Base-by-base conservation (phyloP, 1,140 invertebrate species). In the Calliopsis andreniformis region DNA sequence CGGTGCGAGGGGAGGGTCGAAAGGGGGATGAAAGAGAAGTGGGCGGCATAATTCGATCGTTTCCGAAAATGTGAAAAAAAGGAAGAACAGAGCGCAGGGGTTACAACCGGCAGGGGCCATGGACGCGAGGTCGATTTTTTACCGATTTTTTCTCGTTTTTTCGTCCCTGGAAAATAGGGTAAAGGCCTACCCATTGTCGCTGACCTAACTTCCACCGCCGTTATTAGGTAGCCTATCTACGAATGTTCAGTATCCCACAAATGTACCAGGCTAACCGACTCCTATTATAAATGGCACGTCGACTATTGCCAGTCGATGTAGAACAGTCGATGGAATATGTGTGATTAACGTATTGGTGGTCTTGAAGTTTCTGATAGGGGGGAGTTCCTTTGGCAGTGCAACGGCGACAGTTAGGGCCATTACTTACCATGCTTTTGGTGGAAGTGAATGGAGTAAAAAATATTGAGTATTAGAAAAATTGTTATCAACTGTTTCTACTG, bases 41-140 rank as follows among this genome's bases (percentile, higher is more conserved):
- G 86, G 89, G 90, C 89, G 89, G 88, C 58, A 90, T 89, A 91
- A 90, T 90, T 78, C 76, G 80, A 80, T 83, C 85, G 87, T 91
- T 91, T 86, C 83, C 84, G 63, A 87, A 91, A 91, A 87, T 84
- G 63, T 58, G 64, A 55, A 62, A 78, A 79, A 86, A 84, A 86
- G 73, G 51, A 78, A 82, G 79, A 83, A 39, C 35, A 10, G 47
- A 1, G 3, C 81, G 79, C 79, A 84, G 83, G 78, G 55, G 61
- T 45, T 64, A 35, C 28, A 39, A 23, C 0, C 39, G 63, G 49
- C n/a, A 14, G 55, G 42, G 56, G 53, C 58, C 5, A 67, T 8
- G 64, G 73, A 66, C 58, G 51, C 7, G 61, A 58, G 78, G 53
- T 58, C 49, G 69, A 58, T 75, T 64, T 78, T 82, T 66, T 75